Percentiles rank a stretch among this genome's conserved stretches.
These are phyloP conservation scores for Peromyscus eremicus DNA, from an alignment of 2,797 vertebrate species.

Conservation along the genomic window DNA sequence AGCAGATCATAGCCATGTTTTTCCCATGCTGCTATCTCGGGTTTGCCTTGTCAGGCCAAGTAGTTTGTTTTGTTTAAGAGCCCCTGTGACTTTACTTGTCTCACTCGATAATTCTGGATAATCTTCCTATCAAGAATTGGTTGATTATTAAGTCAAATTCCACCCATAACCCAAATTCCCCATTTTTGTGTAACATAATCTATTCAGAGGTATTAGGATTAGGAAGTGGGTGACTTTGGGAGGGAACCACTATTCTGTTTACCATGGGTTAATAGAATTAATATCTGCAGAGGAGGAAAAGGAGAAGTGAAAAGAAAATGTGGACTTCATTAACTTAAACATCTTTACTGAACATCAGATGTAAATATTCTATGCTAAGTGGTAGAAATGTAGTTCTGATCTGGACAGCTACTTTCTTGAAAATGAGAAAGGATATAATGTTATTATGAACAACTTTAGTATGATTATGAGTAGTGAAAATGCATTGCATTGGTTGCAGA, in stretches of 20 bases:
- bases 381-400: background rate
- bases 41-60: background rate
- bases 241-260: background rate
- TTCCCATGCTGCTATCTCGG: background rate
- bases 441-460: conserved; percentile 28
- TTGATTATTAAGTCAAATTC: conserved; percentile 23
- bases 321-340: conserved; percentile 42
- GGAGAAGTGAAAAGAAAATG: conserved; percentile 48
- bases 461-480: background rate
- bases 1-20: background rate
- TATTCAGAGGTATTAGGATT: conserved; percentile 34
- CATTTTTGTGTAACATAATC: background rate
- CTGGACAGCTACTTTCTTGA: background rate
- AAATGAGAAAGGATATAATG: conserved; percentile 52
- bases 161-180: background rate
- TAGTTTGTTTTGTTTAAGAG: background rate
- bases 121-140: background rate
- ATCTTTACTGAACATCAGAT: conserved; percentile 9
- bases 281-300: conserved; percentile 30
- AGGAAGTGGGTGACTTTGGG: background rate
- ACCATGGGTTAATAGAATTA: background rate
- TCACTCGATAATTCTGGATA: background rate
- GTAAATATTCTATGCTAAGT: background rate
- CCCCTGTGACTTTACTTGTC: background rate
- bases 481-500: background rate